phyloP scores from a whole-genome alignment of 2,888 invertebrate genomes.

The Limnephilus rhombicus region DNA sequence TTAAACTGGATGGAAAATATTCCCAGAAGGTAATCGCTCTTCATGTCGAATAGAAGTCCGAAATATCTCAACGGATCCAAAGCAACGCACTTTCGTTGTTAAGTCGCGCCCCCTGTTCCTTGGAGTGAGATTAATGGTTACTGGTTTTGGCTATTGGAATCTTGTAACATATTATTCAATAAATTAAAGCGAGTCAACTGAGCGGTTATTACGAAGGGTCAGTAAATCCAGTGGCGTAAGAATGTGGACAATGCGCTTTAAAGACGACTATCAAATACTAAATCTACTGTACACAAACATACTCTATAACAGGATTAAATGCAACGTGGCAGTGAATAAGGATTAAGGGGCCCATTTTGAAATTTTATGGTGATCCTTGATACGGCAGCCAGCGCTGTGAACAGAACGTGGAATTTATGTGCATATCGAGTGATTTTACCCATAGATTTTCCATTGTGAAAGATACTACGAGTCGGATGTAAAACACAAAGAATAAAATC shows the following conservation, averaged over 20 bases:
- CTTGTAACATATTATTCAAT: not conserved
- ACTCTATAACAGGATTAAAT: not conserved
- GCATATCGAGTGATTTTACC: conserved; percentile 1
- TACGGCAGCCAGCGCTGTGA: not conserved
- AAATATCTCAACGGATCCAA: not conserved
- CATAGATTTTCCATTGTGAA: not conserved
- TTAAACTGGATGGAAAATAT: not conserved
- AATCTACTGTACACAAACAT: not conserved
- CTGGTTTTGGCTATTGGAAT: not conserved
- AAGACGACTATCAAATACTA: not conserved
- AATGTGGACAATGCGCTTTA: not conserved
- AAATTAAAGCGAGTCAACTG: not conserved
- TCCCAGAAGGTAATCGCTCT: not conserved
- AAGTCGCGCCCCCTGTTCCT: not conserved
- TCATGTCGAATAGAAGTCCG: not conserved
- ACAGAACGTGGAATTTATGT: not conserved
- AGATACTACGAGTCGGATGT: not conserved
- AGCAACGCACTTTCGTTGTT: not conserved
- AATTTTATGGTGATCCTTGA: not conserved
- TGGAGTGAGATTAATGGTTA: not conserved
- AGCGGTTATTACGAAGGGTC: not conserved
- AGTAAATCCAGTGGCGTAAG: not conserved
- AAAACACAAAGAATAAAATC: conserved; percentile 1
- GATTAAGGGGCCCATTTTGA: not conserved
- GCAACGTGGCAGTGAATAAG: not conserved